Base-by-base conservation (phyloP, 2,797 vertebrate species). In the Buceros bicornis region DNA sequence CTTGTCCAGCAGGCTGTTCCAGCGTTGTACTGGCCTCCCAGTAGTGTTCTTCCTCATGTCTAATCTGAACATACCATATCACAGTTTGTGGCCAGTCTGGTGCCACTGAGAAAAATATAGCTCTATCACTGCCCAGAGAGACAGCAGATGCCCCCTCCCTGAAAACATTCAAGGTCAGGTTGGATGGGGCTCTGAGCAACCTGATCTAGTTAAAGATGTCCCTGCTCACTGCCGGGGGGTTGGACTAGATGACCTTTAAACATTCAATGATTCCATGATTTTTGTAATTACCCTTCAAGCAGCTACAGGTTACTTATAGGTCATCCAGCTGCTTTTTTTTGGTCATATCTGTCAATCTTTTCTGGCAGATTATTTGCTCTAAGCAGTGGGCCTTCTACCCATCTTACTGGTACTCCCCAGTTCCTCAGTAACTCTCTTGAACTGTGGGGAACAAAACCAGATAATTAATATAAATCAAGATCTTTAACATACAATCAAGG, bases 41-140 rank as follows among this genome's bases (percentile, higher is more conserved):
- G 18, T 0, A 60, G 7, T 0, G 0, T 14, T 67, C 35, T 16
- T 78, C 29, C n/a, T 78, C 16, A 5, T 1, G 0, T 25, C 62
- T 69, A 66, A 87, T 6, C 29, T 6, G 0, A 72, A 29, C 54
- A 78, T 18, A 40, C 2, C 6, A 0, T 7, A 35, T 12, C 29
- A n/a, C 8, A 29, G 28, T 14, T 45, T 65, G 25, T 13, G 47
- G 33, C 25, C 26, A 29, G 10, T 31, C 29, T 53, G 19, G 16
- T 2, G 10, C 24, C 40, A 76, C 5, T 11, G 22, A 45, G 19
- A 53, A 91, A 69, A 80, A 76, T 2, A 24, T 18, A n/a, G 4
- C 18, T 47, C 14, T 10, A 5, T 2, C 48, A 26, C 13, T 16
- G 15, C 51, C 2, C 48, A 48, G 48, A 48, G 21, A 24, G 48